Base-by-base conservation (phyloP, 2,797 vertebrate genomes). In the Neomorphus geoffroyi region DNA sequence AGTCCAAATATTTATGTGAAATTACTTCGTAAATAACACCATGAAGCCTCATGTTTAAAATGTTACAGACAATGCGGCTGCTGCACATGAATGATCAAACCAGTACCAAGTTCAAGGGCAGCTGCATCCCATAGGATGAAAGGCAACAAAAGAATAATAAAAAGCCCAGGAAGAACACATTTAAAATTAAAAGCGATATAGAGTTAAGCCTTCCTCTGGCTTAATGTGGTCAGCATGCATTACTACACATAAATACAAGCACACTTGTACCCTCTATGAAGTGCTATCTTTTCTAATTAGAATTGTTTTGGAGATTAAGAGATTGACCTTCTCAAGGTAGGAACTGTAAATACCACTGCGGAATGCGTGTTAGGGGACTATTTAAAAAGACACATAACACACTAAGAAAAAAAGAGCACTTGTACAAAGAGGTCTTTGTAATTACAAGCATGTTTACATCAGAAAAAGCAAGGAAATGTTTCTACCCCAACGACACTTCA, bases 1-100 rank as follows among this genome's bases (percentile, higher is more conserved):
- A 98, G 93, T 92, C 96, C 96, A 97, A 98, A 97, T 92, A 96
- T 97, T 98, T 97, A 97, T 94, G 95, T 96, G 94, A 97, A 96
- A 97, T 95, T 97, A 96, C 93, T 97, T 97, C 61, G 73, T 93
- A 98, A 98, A 98, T 95, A 97, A 97, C 94, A 96, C 82, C 93
- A 96, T 26, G 93, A 97, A 97, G 96, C 69, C 82, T 97, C 92
- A 89, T 96, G 96, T 98, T 97, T 96, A 96, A 97, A 98, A 97
- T 96, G 96, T 93, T 98, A 96, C 91, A 98, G 97, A 98, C 97
- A 98, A 97, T 86, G 98, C 95, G 95, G 96, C 95, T 96, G 98
- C 96, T 97, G 96, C 97, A 98, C 98, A 98, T 97, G 97, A 98
- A 97, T 97, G 97, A 98, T 98, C 97, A 98, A 98, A 98, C 97